Evolutionary conservation across 2,797 vertebrate genomes (phyloP), one percentile per base, ranked within the genome.

Genomic region (Anableps anableps): DNA sequence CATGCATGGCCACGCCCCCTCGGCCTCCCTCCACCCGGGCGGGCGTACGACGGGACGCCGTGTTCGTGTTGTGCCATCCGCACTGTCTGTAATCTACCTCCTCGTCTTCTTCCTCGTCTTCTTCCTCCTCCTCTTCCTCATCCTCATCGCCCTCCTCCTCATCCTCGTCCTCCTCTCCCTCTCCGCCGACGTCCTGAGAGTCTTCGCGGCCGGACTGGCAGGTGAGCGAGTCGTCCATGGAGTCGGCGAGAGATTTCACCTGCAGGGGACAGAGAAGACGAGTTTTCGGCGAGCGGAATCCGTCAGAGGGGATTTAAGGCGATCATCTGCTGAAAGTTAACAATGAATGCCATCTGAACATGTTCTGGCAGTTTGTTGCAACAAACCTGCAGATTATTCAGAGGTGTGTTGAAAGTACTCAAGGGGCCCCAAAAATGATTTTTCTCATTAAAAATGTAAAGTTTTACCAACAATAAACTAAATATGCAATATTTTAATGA

Each of bases 231-330:
- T 97, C 97, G 8, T 98, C 97, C 77, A 98, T 98, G 72, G 97
- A 97, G 93, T 98, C 97, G 0, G 97, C 97, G 94, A 98, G 87
- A 48, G 97, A 97, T 79, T 97, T 97, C 0, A 98, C 97, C 97
- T 97, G 78, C 77, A 51, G 31, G 17, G 34, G 53, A 38, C 3
- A 23, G 51, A 31, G 53, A 60, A 8, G 29, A 10, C 8, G 8
- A 3, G 41, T 43, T 58, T 29, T 29, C 23, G 48, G 26, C 21
- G 50, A 23, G 19, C 23, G 0, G 26, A 55, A 55, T 26, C 10
- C n/a, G 3, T n/a, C 26, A 55, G 53, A n/a, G 0, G 26, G 5
- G 21, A 53, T 53, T 53, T 10, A 50, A 43, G 41, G 10, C 10
- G 47, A 43, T 10, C 3, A 48, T 48, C 47, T 4, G 47, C 16